Evolutionary conservation across 2,888 invertebrate species (phyloP), one percentile per base, ranked within the genome.

Genomic region (Drosophila ustulata): DNA sequence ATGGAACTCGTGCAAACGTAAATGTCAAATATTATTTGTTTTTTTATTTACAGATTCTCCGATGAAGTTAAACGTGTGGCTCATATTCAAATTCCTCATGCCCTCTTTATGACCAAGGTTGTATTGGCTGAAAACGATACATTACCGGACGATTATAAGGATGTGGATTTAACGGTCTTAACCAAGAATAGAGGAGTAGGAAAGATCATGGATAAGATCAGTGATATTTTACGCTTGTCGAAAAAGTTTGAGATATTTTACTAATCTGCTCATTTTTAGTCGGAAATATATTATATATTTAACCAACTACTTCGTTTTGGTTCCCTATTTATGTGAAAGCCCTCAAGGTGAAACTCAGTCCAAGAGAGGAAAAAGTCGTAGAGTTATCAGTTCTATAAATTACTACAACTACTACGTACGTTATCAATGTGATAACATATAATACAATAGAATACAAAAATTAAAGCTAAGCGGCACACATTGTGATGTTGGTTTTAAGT

Each of bases 91-190:
- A 86, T 93, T 8, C 92, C 92, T 41, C 94, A 94, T 78, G 90
- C 93, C 4, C 71, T 93, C 0, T 90, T 93, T 32, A 94, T 94
- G 93, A 88, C 93, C 23, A 93, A 93, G 78, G 93, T 93, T 0
- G 91, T 94, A 32, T 91, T 93, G 71, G 93, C 93, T 1, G 93
- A 93, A 71, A 91, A 91, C 61, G 93, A 92, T 7, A 91, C 91
- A 43, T 86, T 93, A n/a, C 91, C 92, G 4, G 91, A 92, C 39
- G 91, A 93, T 66, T 93, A 91, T 32, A 92, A 93, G 53, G 92
- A 93, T 51, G 90, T 93, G 46, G 90, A 93, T 67, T 85, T 93
- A 28, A 85, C 90, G 13, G 88, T 93, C 3, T n/a, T 90, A 5
- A 65, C 79, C 1, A 86, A 88, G 41, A 90, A 86, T 63, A 66